Base-by-base conservation (phyloP, 1,140 invertebrate genomes). In the Eupeodes corollae region DNA sequence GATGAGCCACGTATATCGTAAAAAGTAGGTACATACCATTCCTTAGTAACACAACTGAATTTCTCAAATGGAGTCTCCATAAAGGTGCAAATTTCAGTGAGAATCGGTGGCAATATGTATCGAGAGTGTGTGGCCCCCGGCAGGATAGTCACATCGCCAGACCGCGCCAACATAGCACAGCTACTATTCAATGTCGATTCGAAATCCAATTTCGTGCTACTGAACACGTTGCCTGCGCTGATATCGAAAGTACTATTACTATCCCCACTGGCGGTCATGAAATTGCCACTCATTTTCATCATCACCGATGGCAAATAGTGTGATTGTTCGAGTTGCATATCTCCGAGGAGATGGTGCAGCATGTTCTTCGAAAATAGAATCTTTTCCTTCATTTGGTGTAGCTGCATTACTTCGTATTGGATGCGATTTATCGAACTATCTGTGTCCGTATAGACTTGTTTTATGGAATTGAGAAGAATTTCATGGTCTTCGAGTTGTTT, bases 381-480 rank as follows among this genome's bases (percentile, higher is more conserved):
- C 45, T 67, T 67, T 10, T 63, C 63, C 35, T 67, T 67, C 15
- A 66, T 66, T 54, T 67, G 59, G 1, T 58, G 55, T 10, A 67
- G 33, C 45, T 63, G 63, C 11, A 53, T 39, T 52, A 67, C 57
- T n/a, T 66, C 63, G n/a, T 59, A 54, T 38, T 62, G 59, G 32
- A 62, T 55, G 33, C 58, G 53, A 51, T 67, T 62, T 5, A 66
- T 50, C 0, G 55, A 56, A n/a, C 53, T 42, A 14, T 57, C 63
- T 0, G 57, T 62, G 26, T 63, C 63, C 13, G 44, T 31, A 30
- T 67, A 67, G 19, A 62, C 54, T 19, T 63, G 55, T 21, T 61
- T 63, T 8, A 66, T 56, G 1, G 63, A 60, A 13, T 52, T 52
- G 0, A 67, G 42, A 13, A 63, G 44, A 1, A 67, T 40, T 30